Percentiles rank a stretch among this genome's conserved stretches.
Evolutionary conservation across 53 echinoderm and acorn worm genomes (phyloP).

Genomic region (Paracentrotus lividus): DNA sequence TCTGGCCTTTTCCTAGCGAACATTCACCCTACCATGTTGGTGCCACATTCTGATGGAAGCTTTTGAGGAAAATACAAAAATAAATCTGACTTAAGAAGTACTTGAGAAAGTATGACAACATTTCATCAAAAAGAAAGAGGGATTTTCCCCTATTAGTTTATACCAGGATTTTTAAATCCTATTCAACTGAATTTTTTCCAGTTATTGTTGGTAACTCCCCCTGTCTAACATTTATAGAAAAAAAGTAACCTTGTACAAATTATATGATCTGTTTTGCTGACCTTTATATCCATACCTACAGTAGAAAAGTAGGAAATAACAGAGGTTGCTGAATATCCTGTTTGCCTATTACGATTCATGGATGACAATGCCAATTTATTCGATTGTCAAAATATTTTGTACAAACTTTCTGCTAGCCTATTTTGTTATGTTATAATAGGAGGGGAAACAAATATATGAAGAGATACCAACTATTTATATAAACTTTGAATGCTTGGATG

Average conservation of each 20-base stretch:
- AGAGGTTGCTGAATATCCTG: background rate
- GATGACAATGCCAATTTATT: background rate
- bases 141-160: background rate
- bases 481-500: background rate
- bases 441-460: background rate
- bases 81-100: background rate
- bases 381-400: background rate
- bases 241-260: background rate
- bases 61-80: background rate
- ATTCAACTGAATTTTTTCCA: background rate
- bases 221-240: background rate
- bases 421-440: background rate
- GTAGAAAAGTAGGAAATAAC: constrained; percentile 9
- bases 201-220: background rate
- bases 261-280: background rate
- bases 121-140: background rate
- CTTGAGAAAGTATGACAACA: background rate
- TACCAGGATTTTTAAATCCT: background rate
- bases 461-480: background rate
- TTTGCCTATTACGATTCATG: background rate
- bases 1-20: background rate
- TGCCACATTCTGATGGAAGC: background rate
- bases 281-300: background rate
- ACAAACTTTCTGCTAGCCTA: background rate
- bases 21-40: background rate